Evolutionary conservation across 2,888 invertebrate species (phyloP), one percentile per base, ranked within the genome.

Genomic region (Microctonus aethiopoides): DNA sequence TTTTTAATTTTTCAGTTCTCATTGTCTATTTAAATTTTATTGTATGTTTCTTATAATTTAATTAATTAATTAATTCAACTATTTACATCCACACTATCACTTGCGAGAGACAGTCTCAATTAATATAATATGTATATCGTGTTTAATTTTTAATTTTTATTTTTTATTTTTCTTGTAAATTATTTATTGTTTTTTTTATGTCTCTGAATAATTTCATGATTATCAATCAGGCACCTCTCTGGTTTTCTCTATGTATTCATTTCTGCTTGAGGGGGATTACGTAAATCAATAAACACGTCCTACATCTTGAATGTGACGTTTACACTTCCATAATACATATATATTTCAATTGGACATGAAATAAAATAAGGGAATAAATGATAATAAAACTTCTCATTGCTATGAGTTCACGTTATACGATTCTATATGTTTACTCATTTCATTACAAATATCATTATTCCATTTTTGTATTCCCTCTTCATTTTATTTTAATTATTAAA

Each of bases 71-170:
- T n/a, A n/a, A n/a, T 20, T 22, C 22, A 61, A 60, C n/a, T 65
- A 70, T 70, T 41, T 66, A 70, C 70, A 66, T 60, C 26, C 36
- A 41, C 52, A 60, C 65, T 70, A 70, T 70, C 65, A 61, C 65
- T 46, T 32, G 16, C 46, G 20, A 51, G 20, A 51, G n/a, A 51
- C 62, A 63, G 32, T 36, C 51, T 20, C 46, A 29, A 26, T n/a
- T 13, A 26, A 29, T 26, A 54, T 54, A 54, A 5, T 51, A 24
- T 46, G 29, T 32, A 9, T 26, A 29, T 51, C 32, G 16, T 63
- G 64, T 34, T 16, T 46, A 22, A 41, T 51, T 24, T 46, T 51
- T 20, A 7, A 29, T 5, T 39, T 46, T 41, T 46, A 41, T 51
- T 24, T 46, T 51, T 20, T 7, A 29, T 5, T 39, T 66, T 39